Percentiles rank a stretch among this genome's conserved stretches.
phyloP scores from a whole-genome alignment of 2,113 vertebrate species.

The Pedetes capensis region DNA sequence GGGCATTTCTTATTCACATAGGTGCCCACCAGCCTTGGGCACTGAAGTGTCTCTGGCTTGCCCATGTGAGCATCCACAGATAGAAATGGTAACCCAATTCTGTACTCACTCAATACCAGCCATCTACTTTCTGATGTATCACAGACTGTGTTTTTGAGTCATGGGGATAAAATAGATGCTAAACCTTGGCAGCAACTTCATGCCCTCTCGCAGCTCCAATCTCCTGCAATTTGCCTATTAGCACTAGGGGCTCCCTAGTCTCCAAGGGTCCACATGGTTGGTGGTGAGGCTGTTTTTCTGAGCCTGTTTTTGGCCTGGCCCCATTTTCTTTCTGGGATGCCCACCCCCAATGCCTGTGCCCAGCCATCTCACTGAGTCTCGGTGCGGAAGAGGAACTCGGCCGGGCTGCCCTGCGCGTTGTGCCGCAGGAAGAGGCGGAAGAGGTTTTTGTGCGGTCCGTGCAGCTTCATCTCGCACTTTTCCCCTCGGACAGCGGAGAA shows the following conservation, averaged over 20 bases:
- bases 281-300: neutral
- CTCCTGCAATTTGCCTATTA: neutral
- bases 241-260: neutral
- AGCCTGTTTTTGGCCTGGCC: neutral
- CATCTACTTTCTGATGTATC: neutral
- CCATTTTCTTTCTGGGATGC: neutral
- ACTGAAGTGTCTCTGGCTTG: neutral
- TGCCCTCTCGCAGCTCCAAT: rapidly evolving
- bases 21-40: neutral
- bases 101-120: neutral
- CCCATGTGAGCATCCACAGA: rapidly evolving
- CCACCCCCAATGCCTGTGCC: neutral
- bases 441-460: slow-evolving; percentile 92
- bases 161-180: neutral
- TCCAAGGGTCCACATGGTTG: neutral
- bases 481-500: slow-evolving; percentile 90
- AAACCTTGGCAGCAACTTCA: neutral
- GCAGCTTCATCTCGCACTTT: slow-evolving; percentile 94
- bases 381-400: slow-evolving; percentile 90
- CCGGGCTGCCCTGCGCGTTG: slow-evolving; percentile 80
- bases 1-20: neutral
- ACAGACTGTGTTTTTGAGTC: neutral
- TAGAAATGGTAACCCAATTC: neutral
- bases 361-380: slow-evolving; percentile 90
- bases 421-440: slow-evolving; percentile 90